Evolutionary conservation across 2,113 vertebrate genomes (phyloP).

Genomic region (Australoheros scitulus): DNA sequence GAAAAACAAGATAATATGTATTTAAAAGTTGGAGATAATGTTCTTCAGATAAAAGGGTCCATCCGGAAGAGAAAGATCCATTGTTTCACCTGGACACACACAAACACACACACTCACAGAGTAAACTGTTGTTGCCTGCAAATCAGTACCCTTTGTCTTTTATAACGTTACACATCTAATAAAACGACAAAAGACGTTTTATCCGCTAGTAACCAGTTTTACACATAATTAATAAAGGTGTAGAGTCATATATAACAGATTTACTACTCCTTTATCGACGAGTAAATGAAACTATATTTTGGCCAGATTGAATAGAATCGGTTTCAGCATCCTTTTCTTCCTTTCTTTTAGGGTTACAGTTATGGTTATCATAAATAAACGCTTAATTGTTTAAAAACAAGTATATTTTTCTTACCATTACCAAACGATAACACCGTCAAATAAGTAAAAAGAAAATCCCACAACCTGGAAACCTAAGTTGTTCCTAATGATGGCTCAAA

Average conservation of each 20-base stretch:
- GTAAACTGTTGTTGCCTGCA: background rate
- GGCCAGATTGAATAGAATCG: background rate
- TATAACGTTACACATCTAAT: background rate
- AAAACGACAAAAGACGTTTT: background rate
- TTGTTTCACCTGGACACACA: background rate
- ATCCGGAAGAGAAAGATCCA: no score
- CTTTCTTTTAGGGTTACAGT: background rate
- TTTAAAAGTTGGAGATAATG: background rate
- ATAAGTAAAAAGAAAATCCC: background rate
- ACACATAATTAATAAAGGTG: background rate
- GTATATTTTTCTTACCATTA: background rate
- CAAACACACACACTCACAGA: background rate
- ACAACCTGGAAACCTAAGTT: background rate
- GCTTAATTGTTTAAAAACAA: background rate
- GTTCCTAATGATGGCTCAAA: background rate
- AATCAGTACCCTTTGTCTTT: background rate
- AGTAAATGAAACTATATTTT: background rate
- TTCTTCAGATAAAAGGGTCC: no score
- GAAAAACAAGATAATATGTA: background rate
- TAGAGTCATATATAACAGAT: background rate
- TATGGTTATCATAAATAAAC: background rate
- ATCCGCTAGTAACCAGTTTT: background rate
- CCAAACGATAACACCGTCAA: background rate
- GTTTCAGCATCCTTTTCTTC: background rate
- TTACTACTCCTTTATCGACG: background rate